These are phyloP conservation scores for Nannospalax galili DNA, from an alignment of 2,113 vertebrate species.

Conservation along the genomic window DNA sequence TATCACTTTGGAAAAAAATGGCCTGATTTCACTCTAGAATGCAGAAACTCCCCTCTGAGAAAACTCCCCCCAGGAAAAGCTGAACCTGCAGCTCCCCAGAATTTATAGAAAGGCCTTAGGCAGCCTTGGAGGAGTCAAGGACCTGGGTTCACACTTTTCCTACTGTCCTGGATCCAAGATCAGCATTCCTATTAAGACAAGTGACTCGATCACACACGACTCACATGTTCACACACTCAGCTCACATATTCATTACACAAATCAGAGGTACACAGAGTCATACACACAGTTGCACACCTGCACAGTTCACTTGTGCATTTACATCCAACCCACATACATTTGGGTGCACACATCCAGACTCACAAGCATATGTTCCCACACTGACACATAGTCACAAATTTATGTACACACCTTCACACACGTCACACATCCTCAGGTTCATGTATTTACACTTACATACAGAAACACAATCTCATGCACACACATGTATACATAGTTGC, in stretches of 20 bases:
- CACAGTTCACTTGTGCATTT: neutral
- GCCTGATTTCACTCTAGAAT: neutral
- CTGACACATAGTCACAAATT: neutral
- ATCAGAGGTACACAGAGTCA: neutral
- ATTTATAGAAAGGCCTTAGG: neutral
- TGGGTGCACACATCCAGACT: neutral
- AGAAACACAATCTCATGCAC: fast-evolving
- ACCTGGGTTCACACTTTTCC: neutral
- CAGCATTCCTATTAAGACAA: neutral
- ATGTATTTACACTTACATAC: too few relatives aligned
- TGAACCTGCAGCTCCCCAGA: neutral
- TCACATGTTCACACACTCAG: neutral
- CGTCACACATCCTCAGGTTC: neutral
- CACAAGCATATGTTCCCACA: neutral
- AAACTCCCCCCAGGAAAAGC: neutral
- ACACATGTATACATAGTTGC: neutral
- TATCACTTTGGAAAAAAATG: neutral
- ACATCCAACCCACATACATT: too few relatives aligned
- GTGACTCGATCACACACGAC: neutral
- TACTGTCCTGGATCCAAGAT: fast-evolving
- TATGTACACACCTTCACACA: neutral
- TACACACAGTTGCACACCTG: neutral
- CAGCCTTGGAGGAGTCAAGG: too few relatives aligned
- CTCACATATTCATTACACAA: too few relatives aligned
- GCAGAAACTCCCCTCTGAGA: neutral